These are phyloP conservation scores for Myotis brandtii DNA, from an alignment of 2,113 vertebrate species.

Conservation along the genomic window DNA sequence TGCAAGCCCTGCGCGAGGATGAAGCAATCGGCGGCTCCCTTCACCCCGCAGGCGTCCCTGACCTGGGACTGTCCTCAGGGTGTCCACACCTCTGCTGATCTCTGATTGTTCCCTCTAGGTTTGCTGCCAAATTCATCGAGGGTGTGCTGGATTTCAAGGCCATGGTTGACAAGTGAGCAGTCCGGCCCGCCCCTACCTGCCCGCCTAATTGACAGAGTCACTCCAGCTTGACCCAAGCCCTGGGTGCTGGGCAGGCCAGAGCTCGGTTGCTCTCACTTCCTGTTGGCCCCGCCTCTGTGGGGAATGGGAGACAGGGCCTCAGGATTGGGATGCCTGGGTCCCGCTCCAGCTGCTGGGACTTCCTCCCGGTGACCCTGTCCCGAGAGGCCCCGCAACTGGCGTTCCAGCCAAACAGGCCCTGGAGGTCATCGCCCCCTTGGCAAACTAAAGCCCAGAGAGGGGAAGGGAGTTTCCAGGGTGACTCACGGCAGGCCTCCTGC, in stretches of 20 bases:
- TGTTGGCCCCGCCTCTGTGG: background rate
- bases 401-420: background rate
- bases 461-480: background rate
- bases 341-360: background rate
- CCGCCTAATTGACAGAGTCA: background rate
- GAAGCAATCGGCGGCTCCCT: background rate
- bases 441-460: background rate
- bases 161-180: constrained; percentile 96
- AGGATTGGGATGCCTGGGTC: background rate
- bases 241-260: background rate
- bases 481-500: background rate
- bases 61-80: background rate
- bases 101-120: constrained; percentile 85
- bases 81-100: background rate
- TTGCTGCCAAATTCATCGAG: constrained; percentile 96
- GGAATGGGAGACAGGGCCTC: background rate
- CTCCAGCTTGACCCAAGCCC: background rate
- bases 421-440: background rate
- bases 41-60: background rate
- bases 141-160: constrained; percentile 97
- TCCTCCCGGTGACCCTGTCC: background rate
- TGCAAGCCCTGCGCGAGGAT: background rate
- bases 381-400: background rate
- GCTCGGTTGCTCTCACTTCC: constrained; percentile 22
- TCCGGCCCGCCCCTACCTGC: fast-evolving